A percentile compares a stretch with the other conserved stretches of the same genome.
Conservation (phyloP, 37 sponge, comb jelly and placozoan species). For the Oopsacas minuta region DNA sequence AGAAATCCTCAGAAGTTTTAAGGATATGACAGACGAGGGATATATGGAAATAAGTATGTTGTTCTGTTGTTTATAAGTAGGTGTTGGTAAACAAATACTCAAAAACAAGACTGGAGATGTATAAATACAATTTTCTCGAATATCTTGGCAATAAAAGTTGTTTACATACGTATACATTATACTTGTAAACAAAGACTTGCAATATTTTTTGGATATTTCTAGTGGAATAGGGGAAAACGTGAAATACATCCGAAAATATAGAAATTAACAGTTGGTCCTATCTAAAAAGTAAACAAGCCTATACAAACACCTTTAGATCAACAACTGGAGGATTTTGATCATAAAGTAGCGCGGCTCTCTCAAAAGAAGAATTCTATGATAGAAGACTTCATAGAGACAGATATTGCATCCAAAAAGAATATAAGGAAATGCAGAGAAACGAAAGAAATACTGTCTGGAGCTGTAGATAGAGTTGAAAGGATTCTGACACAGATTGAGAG, state of each 20-base stretch:
- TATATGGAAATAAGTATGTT: neutral
- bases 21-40: neutral
- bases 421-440: neutral
- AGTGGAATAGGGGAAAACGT: too few species aligned
- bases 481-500: neutral
- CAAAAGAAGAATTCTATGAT: neutral
- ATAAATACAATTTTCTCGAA: too few species aligned
- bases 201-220: too few species aligned
- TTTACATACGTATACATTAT: too few species aligned
- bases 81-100: too few species aligned
- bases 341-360: neutral
- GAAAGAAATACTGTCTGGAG: neutral
- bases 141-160: too few species aligned
- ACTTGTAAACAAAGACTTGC: neutral
- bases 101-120: too few species aligned
- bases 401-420: neutral
- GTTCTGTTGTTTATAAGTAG: too few species aligned
- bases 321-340: neutral
- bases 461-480: neutral
- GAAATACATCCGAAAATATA: too few species aligned
- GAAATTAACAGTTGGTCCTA: too few species aligned
- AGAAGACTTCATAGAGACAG: neutral
- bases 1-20: neutral
- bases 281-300: too few species aligned
- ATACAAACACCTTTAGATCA: too few species aligned